Conservation (phyloP, 2,888 invertebrate genomes). For the Lydus trimaculatus region DNA sequence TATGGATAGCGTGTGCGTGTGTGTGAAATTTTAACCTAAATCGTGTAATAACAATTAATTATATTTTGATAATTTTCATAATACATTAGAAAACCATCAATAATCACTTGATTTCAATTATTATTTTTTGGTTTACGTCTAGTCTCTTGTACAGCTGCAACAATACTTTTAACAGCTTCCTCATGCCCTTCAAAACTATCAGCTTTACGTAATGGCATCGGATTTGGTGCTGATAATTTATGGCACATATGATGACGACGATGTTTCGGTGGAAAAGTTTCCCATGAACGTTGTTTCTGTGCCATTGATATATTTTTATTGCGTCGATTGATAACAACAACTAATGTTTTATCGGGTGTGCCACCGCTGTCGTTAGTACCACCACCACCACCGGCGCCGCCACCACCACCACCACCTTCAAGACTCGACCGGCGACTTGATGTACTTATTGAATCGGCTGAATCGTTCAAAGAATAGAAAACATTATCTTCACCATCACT, state of each 20-base stretch:
- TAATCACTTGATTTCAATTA: conserved; percentile 46
- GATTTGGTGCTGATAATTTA: conserved; percentile 49
- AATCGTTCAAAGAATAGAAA: conserved; percentile 62
- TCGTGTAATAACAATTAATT: background rate
- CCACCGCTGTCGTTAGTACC: conserved; percentile 41
- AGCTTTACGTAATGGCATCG: conserved; percentile 63
- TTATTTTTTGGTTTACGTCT: conserved; percentile 63
- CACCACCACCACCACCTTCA: conserved; percentile 57
- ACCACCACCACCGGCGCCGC: conserved; percentile 52
- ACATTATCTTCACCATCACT: conserved; percentile 67
- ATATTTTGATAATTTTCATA: conserved; percentile 2
- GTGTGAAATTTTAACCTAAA: background rate
- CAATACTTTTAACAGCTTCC: conserved; percentile 71
- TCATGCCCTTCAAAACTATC: conserved; percentile 76
- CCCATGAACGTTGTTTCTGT: conserved; percentile 70
- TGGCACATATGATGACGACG: conserved; percentile 58
- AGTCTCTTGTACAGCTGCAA: conserved; percentile 72
- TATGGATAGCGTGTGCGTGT: background rate
- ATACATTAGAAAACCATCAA: conserved; percentile 22
- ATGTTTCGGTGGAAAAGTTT: conserved; percentile 67
- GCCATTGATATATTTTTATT: conserved; percentile 60
- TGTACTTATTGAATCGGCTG: conserved; percentile 66
- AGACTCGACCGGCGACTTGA: conserved; percentile 66
- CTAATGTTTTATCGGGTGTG: conserved; percentile 59
- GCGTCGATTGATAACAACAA: conserved; percentile 63